Evolutionary conservation across 2,113 vertebrate genomes (phyloP).

Genomic region (Tyto alba): DNA sequence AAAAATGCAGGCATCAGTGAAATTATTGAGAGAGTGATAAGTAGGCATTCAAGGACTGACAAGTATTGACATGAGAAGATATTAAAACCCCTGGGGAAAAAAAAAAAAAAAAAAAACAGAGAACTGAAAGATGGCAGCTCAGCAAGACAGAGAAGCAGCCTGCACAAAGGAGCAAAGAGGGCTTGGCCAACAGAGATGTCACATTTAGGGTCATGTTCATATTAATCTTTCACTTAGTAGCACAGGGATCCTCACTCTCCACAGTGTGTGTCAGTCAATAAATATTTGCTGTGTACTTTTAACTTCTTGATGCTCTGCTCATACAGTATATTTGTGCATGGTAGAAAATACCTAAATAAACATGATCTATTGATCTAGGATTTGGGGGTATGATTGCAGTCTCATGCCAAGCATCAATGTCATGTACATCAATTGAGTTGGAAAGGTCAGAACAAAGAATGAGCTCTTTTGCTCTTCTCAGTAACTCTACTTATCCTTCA

Average conservation of each 20-base stretch:
- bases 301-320: not conserved
- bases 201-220: not conserved
- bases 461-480: not conserved
- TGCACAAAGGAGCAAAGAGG: not conserved
- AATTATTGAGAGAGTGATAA: not conserved
- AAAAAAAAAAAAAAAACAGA: not conserved
- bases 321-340: fast-evolving
- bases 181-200: not conserved
- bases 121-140: not conserved
- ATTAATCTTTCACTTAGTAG: not conserved
- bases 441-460: not conserved
- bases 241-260: not conserved
- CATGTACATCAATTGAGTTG: fast-evolving
- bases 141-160: not conserved
- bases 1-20: not conserved
- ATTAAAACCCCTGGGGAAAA: not conserved
- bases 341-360: not conserved
- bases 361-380: not conserved
- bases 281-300: not conserved
- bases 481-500: not conserved
- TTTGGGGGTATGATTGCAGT: not conserved
- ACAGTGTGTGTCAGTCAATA: not conserved
- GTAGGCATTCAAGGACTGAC: not conserved
- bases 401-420: not conserved
- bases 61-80: not conserved